Evolutionary conservation across 2,888 invertebrate species (phyloP), one percentile per base, ranked within the genome.

Genomic region (Crocallis elinguaria): DNA sequence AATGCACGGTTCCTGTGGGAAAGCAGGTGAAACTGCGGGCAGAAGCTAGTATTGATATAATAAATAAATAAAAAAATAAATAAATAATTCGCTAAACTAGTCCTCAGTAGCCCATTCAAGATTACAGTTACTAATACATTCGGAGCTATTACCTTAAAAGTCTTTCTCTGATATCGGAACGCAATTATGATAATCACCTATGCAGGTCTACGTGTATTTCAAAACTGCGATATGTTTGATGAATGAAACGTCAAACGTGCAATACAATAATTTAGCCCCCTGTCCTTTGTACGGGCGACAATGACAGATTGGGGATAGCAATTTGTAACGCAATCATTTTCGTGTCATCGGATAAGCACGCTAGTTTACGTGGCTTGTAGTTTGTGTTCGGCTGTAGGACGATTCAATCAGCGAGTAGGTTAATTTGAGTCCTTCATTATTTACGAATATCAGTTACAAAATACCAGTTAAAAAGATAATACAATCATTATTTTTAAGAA

Each of bases 181-280:
- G 1, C 17, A 12, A 41, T 19, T 8, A 17, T 5, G 13, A 16
- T 16, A 16, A 2, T 1, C 17, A 12, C 9, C 17, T 2, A 45
- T 30, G 37, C 30, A 49, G 37, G 16, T 35, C 46, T 39, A 38
- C 46, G 39, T 45, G 46, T 59, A 60, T 53, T 55, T 48, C 57
- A 57, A 54, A 55, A 45, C 38, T 32, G 64, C 30, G 16, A 29
- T 46, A 41, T 21, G 56, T 72, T 73, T 75, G 75, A 81, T 72
- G 64, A 70, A 79, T 77, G 67, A 73, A 74, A 69, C 55, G 67
- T 69, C 71, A 71, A 68, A 62, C 55, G 56, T 44, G 63, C 49
- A 67, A 45, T 60, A 60, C 57, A 59, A 64, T 67, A 58, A 64
- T 67, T 64, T 61, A 66, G 62, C 56, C 58, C 53, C 41, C 55